These are phyloP conservation scores for Sciurus vulgaris DNA, from an alignment of 2,797 vertebrate species.

Conservation along the genomic window DNA sequence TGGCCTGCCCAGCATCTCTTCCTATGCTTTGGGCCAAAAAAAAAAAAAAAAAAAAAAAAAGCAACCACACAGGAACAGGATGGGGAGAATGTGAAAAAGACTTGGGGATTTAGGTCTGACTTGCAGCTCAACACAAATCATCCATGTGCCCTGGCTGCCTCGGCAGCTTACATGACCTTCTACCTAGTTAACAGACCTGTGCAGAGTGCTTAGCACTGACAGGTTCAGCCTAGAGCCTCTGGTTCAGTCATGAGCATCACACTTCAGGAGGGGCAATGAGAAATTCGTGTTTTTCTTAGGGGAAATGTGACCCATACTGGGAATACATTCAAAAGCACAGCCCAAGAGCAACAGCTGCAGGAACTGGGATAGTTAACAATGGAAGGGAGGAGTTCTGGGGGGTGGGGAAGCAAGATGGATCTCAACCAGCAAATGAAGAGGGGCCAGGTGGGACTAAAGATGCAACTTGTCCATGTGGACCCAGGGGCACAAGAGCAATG, in stretches of 20 bases:
- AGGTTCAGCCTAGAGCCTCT: background rate
- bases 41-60: background rate
- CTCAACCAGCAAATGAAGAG: slow-evolving; percentile 16
- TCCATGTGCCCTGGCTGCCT: background rate
- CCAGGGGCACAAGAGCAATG: background rate
- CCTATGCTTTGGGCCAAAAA: slow-evolving; percentile 71
- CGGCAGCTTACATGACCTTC: background rate
- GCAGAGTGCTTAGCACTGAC: background rate
- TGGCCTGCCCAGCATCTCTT: slow-evolving; percentile 67
- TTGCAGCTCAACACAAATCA: slow-evolving; percentile 44
- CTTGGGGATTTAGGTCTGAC: slow-evolving; percentile 22
- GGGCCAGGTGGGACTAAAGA: slow-evolving; percentile 39
- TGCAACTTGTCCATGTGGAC: background rate
- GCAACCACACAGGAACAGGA: slow-evolving; percentile 67
- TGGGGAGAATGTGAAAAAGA: slow-evolving; percentile 49
- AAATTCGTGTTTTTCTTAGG: slow-evolving; percentile 44
- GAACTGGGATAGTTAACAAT: slow-evolving; percentile 50
- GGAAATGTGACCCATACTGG: slow-evolving; percentile 25
- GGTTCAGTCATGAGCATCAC: background rate
- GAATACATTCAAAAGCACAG: slow-evolving; percentile 56
- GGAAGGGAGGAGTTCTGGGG: slow-evolving; percentile 33
- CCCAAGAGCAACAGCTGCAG: slow-evolving; percentile 73
- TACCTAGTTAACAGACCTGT: background rate
- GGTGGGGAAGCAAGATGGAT: background rate
- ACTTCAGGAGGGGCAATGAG: background rate